These are phyloP conservation scores for Hirtodrosophila trivittata DNA, from an alignment of 2,888 invertebrate genomes.

Conservation along the genomic window DNA sequence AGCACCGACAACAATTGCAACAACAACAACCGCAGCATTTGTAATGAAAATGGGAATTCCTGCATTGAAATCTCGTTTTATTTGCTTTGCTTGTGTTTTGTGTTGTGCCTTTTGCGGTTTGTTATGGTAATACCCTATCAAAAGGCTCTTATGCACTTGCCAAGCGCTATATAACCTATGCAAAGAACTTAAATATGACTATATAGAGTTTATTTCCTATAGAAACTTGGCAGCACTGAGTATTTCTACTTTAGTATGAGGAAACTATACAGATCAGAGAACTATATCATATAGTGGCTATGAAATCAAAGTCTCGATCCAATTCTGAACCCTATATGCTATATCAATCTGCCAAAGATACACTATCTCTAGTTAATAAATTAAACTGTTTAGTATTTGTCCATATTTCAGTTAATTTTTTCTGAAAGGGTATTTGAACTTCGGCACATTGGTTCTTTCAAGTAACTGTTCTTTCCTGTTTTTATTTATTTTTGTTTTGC, in stretches of 20 bases:
- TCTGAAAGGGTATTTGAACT: constrained; percentile 3
- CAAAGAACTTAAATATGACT: no score
- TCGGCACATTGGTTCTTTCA: not conserved
- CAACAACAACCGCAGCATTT: constrained; percentile 57
- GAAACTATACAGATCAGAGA: no score
- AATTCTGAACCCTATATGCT: no score
- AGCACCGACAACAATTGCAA: constrained; percentile 14
- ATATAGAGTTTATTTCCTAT: no score
- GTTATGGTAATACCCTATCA: constrained; percentile 35
- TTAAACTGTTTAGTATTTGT: not conserved
- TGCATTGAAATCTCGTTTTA: constrained; percentile 72
- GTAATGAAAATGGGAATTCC: constrained; percentile 74
- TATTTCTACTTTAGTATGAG: no score
- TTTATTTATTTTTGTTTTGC: constrained; percentile 16
- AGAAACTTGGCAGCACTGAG: no score
- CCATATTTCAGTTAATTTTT: constrained; percentile 6
- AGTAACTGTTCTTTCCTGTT: not conserved
- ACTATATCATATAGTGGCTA: no score
- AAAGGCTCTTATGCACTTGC: not conserved
- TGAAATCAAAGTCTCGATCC: no score
- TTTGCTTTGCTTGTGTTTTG: constrained; percentile 41
- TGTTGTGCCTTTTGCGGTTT: constrained; percentile 53
- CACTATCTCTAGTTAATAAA: no score
- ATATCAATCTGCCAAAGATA: no score
- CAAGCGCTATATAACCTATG: not conserved